Conservation (phyloP, 2,797 vertebrate species). For the Echeneis naucrates region DNA sequence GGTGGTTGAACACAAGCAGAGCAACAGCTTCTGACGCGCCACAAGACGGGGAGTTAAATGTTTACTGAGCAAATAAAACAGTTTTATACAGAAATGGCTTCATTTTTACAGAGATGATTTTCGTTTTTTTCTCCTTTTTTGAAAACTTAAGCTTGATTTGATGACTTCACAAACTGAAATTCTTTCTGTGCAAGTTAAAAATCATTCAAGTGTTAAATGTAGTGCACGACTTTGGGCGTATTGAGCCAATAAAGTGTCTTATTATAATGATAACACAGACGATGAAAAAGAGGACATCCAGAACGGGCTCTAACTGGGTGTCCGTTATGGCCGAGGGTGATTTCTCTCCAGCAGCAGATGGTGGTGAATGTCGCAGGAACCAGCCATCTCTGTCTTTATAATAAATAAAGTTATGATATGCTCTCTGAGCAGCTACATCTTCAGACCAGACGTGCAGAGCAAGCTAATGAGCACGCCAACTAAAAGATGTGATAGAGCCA, state of each 20-base stretch:
- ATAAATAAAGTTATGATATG: too few species aligned
- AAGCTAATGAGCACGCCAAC: too few species aligned
- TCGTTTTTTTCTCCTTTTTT: background rate
- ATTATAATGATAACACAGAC: background rate
- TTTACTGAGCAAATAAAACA: background rate
- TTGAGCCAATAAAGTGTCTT: too few species aligned
- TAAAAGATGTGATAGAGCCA: too few species aligned
- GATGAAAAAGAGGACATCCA: background rate
- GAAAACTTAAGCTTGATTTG: background rate
- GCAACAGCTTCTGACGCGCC: accelerated
- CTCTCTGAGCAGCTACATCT: too few species aligned
- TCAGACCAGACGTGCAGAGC: too few species aligned
- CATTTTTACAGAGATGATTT: background rate
- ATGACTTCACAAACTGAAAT: background rate
- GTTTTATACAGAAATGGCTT: background rate
- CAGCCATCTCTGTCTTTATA: too few species aligned
- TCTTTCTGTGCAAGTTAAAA: background rate
- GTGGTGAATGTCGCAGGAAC: too few species aligned
- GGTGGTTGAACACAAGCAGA: slow-evolving; percentile 41
- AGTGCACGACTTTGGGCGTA: too few species aligned
- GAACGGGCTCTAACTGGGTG: background rate
- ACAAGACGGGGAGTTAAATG: background rate
- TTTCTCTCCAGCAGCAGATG: too few species aligned
- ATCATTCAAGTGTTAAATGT: background rate
- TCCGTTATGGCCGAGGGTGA: too few species aligned